Evolutionary conservation across 2,113 vertebrate genomes (phyloP).

Genomic region (Trogon melanurus): DNA sequence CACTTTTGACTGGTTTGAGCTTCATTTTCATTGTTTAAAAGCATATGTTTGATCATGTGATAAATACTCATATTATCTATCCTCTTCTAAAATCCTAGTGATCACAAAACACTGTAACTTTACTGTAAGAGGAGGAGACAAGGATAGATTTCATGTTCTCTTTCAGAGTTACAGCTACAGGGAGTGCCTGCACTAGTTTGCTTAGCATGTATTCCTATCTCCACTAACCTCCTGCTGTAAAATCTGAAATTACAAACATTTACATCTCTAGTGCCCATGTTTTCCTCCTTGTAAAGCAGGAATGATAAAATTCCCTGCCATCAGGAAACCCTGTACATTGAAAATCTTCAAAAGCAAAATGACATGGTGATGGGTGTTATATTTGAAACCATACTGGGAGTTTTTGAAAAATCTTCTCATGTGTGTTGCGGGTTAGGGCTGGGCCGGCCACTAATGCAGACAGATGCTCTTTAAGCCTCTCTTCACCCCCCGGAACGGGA

Average conservation of each 20-base stretch:
- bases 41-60: background rate
- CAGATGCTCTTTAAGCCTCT: too few relatives aligned
- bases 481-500: too few relatives aligned
- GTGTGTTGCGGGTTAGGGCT: too few relatives aligned
- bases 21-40: background rate
- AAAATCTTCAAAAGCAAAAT: background rate
- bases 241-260: background rate
- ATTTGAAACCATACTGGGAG: background rate
- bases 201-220: background rate
- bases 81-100: background rate
- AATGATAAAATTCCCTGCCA: background rate
- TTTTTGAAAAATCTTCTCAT: background rate
- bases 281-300: background rate
- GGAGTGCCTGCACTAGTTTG: background rate
- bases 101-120: background rate
- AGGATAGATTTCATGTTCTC: background rate
- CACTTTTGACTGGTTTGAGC: background rate
- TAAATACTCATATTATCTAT: background rate
- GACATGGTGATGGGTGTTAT: background rate
- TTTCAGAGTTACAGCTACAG: background rate
- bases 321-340: background rate
- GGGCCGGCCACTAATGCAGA: too few relatives aligned
- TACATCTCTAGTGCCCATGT: background rate
- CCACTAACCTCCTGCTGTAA: background rate
- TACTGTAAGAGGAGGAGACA: background rate